phyloP scores from a whole-genome alignment of 2,797 vertebrate genomes.

The Ctenopoma multispine region DNA sequence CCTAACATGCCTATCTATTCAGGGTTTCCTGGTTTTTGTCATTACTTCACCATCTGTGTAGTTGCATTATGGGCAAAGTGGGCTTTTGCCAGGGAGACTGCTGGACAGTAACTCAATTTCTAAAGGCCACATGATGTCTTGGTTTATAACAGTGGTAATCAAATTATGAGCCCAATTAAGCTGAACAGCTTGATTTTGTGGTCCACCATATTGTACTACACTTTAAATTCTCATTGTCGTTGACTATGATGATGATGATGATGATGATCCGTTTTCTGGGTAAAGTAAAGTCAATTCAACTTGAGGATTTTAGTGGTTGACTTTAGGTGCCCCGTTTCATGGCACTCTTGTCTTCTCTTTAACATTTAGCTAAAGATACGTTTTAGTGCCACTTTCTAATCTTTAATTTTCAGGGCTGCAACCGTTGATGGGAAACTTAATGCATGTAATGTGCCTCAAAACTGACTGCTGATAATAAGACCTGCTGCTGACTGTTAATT shows the following conservation, averaged over 20 bases:
- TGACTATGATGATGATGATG: conserved; percentile 3
- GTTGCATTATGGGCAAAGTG: conserved; percentile 16
- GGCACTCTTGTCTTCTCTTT: neutral
- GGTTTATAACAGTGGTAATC: conserved; percentile 43
- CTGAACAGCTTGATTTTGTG: conserved; percentile 31
- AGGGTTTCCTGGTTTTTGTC: conserved; percentile 31
- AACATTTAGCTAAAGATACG: neutral
- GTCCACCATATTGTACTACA: conserved; percentile 8
- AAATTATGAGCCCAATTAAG: conserved; percentile 46
- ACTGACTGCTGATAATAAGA: no score
- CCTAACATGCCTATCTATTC: neutral
- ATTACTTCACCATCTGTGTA: conserved; percentile 53
- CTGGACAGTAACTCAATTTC: conserved; percentile 51
- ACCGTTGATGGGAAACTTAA: neutral
- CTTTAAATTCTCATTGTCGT: conserved; percentile 7
- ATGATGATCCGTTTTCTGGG: neutral
- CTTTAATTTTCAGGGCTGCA: neutral
- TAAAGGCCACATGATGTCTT: conserved; percentile 41
- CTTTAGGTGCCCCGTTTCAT: no score
- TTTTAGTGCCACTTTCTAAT: neutral
- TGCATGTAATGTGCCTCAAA: neutral
- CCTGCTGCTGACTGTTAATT: no score
- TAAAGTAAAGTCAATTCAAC: neutral
- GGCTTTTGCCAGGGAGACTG: conserved; percentile 35
- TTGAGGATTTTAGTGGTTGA: neutral